Evolutionary conservation across 2,888 invertebrate genomes (phyloP).

Genomic region (Noctua pronuba): DNA sequence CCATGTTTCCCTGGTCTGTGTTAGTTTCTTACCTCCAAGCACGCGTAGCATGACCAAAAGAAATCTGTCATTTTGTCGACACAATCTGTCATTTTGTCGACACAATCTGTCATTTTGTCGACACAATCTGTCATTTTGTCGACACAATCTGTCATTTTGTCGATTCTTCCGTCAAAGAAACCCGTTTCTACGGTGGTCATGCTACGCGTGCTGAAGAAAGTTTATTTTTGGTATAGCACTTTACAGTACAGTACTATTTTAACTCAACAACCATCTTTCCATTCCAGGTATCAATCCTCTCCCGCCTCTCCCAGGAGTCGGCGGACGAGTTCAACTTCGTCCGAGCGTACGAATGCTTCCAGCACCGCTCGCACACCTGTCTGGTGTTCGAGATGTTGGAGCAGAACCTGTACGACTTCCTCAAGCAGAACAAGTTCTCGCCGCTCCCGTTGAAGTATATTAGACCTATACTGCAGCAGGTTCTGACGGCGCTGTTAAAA

Average conservation of each 20-base stretch:
- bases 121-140: too few relatives aligned
- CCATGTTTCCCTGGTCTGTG: not conserved
- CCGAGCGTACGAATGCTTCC: constrained; percentile 99
- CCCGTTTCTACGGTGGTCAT: too few relatives aligned
- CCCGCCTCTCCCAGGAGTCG: constrained; percentile 98
- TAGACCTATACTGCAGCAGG: constrained; percentile 99
- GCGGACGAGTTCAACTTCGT: constrained; percentile 99
- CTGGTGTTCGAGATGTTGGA: constrained; percentile 99
- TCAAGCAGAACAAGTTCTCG: constrained; percentile 99
- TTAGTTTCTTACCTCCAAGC: not conserved
- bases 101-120: too few relatives aligned
- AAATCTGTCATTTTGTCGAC: too few relatives aligned
- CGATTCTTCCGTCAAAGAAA: too few relatives aligned
- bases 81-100: too few relatives aligned
- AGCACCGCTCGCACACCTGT: constrained; percentile 99
- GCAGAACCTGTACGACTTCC: constrained; percentile 99
- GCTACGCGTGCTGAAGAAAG: too few relatives aligned
- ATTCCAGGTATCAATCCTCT: constrained; percentile 95
- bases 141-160: too few relatives aligned
- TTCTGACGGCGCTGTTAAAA: constrained; percentile 96
- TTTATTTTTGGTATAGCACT: not conserved
- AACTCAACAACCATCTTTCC: not conserved
- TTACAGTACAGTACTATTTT: too few relatives aligned
- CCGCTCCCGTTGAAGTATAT: constrained; percentile 99
- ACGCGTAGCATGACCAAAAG: too few relatives aligned